Base-by-base conservation (phyloP, 2,888 invertebrate genomes). In the Neocrepidodera transversa region DNA sequence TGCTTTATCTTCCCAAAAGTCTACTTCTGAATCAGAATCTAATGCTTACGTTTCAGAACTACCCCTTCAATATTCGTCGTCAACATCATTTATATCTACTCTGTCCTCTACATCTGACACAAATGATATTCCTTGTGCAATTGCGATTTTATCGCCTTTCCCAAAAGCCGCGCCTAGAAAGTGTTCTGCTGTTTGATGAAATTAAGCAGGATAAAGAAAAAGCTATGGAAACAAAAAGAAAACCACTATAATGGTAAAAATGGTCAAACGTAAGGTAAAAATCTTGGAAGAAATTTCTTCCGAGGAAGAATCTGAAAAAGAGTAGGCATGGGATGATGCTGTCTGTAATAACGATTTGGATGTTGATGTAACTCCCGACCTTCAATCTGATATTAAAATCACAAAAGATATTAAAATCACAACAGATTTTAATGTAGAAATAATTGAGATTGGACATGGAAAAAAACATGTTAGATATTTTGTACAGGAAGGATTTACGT, bases 231-330 rank as follows among this genome's bases (percentile, higher is more conserved):
- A 47, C 11, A n/a, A 28, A 47, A 23, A 2, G 13, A 2, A 13
- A 8, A n/a, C n/a, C 2, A 13, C 8, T 6, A 13, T 2, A 13
- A 35, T 13, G 2, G 13, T 6, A 2, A 35, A n/a, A n/a, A n/a
- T n/a, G n/a, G 13, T 47, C 6, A 47, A 47, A 47, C 28, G 30
- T 2, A 28, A 28, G 30, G 20, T 47, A 28, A 13, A 28, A 7
- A 47, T 28, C 23, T 28, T 8, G 10, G 47, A 47, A 47, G 30
- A 47, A 47, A 28, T 16, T 8, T 47, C 30, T 4, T 47, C 47
- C 11, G 30, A 47, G 28, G 14, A 47, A 47, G 47, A 26, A 35
- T 7, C n/a, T n/a, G n/a, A n/a, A n/a, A n/a, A n/a, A n/a, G n/a
- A n/a, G n/a, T n/a, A n/a, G n/a, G n/a, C n/a, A n/a, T n/a, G n/a